These are phyloP conservation scores for Ia io DNA, from an alignment of 2,113 vertebrate species.

Conservation along the genomic window DNA sequence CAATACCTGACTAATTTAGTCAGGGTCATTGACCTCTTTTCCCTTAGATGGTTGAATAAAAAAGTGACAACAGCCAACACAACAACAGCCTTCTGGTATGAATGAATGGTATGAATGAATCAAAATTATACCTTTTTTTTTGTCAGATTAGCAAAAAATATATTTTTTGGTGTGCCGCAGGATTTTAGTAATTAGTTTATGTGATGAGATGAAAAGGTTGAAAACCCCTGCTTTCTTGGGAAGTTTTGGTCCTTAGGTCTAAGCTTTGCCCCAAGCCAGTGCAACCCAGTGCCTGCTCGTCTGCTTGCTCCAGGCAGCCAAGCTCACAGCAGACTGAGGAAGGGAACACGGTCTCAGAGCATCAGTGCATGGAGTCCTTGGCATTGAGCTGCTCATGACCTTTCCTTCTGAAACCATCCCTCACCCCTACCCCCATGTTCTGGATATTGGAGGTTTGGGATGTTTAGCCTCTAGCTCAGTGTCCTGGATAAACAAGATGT, in stretches of 20 bases:
- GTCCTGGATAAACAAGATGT: neutral
- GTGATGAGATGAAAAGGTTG: neutral
- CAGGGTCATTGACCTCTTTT: neutral
- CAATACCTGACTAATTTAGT: neutral
- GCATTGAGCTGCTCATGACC: neutral
- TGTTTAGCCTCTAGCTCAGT: neutral
- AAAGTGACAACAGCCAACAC: neutral
- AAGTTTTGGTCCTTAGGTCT: neutral
- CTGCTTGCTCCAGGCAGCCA: neutral
- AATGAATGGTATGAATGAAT: neutral
- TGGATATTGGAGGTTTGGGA: neutral
- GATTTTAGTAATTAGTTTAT: neutral
- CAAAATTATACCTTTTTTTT: neutral
- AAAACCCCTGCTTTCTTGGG: neutral
- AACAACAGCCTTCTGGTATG: neutral
- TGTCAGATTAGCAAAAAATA: neutral
- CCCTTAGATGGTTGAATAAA: neutral
- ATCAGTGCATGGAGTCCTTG: rapidly evolving
- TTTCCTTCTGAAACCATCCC: neutral
- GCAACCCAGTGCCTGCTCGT: neutral
- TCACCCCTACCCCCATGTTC: neutral
- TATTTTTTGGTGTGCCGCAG: neutral
- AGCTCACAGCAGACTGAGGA: neutral
- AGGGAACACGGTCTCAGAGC: neutral
- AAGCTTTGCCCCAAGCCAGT: neutral